Conservation (phyloP, 2,888 invertebrate genomes). For the Lepidonotus clava region DNA sequence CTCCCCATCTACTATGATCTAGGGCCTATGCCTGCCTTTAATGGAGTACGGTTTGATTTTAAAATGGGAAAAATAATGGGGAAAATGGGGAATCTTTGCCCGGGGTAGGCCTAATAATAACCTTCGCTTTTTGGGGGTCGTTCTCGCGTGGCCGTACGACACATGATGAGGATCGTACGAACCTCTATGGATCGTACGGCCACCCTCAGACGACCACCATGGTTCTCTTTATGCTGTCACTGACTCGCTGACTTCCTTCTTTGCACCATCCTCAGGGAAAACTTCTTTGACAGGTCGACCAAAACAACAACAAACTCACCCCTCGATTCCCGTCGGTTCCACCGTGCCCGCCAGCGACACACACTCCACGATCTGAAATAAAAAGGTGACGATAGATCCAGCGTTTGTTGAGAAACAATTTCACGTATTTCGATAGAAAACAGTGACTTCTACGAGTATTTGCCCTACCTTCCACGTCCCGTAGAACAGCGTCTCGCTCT, state of each 20-base stretch:
- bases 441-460: constrained; percentile 80
- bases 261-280: neutral
- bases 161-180: too few relatives aligned
- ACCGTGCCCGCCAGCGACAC: constrained; percentile 81
- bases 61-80: too few relatives aligned
- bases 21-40: too few relatives aligned
- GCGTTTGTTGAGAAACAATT: constrained; percentile 90
- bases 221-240: too few relatives aligned
- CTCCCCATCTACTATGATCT: too few relatives aligned
- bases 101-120: too few relatives aligned
- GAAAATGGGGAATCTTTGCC: too few relatives aligned
- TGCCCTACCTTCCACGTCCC: constrained; percentile 76
- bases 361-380: constrained; percentile 82
- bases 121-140: too few relatives aligned
- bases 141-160: too few relatives aligned
- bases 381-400: constrained; percentile 73
- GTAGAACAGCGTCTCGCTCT: constrained; percentile 58
- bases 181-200: too few relatives aligned
- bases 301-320: constrained; percentile 77
- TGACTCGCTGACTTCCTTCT: neutral
- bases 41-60: too few relatives aligned
- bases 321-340: constrained; percentile 82
- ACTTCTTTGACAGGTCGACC: constrained; percentile 7
- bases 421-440: neutral
- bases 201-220: too few relatives aligned